Percentiles rank a stretch among this genome's conserved stretches.
phyloP scores from a whole-genome alignment of 2,113 vertebrate genomes.

The Aythya baeri region DNA sequence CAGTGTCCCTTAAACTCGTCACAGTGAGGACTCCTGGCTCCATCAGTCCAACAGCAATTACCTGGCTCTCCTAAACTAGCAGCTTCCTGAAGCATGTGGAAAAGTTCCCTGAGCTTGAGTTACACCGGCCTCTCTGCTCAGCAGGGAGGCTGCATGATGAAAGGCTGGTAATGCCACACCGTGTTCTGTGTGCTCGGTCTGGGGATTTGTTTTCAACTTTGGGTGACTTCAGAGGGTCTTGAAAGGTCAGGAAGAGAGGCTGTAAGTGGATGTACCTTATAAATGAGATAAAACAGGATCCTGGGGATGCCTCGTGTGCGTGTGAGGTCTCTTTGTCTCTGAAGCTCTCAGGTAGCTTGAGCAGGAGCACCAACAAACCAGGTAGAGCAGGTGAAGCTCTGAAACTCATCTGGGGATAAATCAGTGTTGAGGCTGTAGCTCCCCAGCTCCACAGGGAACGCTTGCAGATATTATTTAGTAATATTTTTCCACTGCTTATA shows the following conservation, averaged over 20 bases:
- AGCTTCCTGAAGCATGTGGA: not conserved
- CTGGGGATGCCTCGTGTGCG: not conserved
- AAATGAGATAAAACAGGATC: not conserved
- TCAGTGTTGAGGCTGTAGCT: not conserved
- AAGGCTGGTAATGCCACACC: not conserved
- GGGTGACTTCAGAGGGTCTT: not conserved
- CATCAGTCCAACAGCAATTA: not conserved
- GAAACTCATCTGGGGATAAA: not conserved
- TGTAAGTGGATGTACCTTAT: not conserved
- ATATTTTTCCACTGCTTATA: not conserved
- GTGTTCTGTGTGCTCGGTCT: not conserved
- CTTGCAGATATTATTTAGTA: not conserved
- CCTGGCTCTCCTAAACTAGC: not conserved
- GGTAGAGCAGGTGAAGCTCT: not conserved
- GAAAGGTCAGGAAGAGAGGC: not conserved
- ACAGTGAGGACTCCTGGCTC: not conserved
- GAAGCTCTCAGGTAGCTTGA: not conserved
- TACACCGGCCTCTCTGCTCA: not conserved
- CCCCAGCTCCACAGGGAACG: not conserved
- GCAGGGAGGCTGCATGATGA: not conserved
- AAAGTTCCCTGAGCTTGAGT: not conserved
- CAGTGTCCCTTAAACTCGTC: not conserved
- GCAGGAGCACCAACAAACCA: not conserved
- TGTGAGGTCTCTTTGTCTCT: not conserved
- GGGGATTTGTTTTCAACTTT: not conserved